These are phyloP conservation scores for Fragum sueziense DNA, from an alignment of 2,888 invertebrate genomes.

Conservation along the genomic window DNA sequence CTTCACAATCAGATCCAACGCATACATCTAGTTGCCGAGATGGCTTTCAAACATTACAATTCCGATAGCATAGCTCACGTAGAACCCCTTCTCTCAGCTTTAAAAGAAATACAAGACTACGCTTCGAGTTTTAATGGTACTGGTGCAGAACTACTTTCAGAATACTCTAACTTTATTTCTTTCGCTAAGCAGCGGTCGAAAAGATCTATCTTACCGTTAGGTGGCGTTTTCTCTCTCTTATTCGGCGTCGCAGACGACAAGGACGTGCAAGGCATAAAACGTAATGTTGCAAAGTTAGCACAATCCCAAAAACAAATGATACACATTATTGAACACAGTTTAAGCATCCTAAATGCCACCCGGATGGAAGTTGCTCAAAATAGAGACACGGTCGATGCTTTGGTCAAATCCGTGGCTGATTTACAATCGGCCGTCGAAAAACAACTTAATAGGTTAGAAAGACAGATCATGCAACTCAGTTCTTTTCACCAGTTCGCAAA, in stretches of 20 bases:
- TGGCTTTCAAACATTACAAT: background rate
- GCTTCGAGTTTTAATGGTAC: background rate
- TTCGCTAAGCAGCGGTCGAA: background rate
- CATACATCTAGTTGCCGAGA: background rate
- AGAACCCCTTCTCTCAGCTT: background rate
- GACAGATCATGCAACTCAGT: background rate
- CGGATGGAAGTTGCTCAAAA: background rate
- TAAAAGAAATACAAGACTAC: background rate
- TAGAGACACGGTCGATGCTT: background rate
- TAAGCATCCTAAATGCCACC: background rate
- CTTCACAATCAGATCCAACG: background rate
- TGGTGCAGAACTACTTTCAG: background rate
- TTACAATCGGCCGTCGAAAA: background rate
- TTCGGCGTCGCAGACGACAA: background rate
- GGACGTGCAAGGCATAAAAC: background rate
- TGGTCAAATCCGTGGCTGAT: background rate
- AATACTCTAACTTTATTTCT: background rate
- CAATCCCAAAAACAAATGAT: background rate
- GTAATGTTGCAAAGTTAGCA: background rate
- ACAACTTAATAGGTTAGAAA: background rate
- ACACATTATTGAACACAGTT: background rate
- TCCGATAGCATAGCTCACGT: background rate
- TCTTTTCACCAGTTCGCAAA: background rate
- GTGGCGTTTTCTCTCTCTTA: background rate
- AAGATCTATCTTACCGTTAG: background rate